Evolutionary conservation across 1,140 invertebrate species (phyloP), one percentile per base, ranked within the genome.

Genomic region (Berghia stephanieae): DNA sequence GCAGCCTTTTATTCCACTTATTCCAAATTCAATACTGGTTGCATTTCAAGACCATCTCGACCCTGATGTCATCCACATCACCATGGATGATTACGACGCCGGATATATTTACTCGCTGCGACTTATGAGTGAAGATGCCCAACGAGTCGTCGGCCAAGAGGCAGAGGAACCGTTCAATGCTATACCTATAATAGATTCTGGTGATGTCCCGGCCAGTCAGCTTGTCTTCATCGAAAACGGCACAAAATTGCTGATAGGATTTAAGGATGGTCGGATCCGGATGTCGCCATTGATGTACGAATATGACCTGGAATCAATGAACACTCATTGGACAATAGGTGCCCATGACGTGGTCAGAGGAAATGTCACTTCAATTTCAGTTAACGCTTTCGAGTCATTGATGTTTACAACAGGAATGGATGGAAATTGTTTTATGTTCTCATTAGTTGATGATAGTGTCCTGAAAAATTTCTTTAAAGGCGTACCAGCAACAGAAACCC

Each of bases 391-490:
- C 34, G 75, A 66, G n/a, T 21, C 40, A 4, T 77, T 80, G 27
- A 24, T 80, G 36, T 31, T 80, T 34, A 74, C 70, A 0, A 60
- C 63, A 42, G 79, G 75, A 18, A 57, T 36, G 2, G 79, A 80
- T 57, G 75, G 79, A 36, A 80, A 80, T 49, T 74, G 71, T 66
- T 80, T 80, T 38, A 6, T 80, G 42, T 71, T 77, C 43, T 46
- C n/a, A 27, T 13, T 77, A 27, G 0, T 80, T 16, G 16, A n/a
- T 21, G 0, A 16, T 5, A 2, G 18, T 5, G 31, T 72, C 31
- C 34, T 73, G 16, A 18, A 55, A 0, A 27, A 49, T 6, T 43
- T 40, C 24, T 40, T 67, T n/a, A n/a, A n/a, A n/a, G n/a, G n/a
- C n/a, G n/a, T n/a, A n/a, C 4, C 1, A 44, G 3, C 13, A 42